Evolutionary conservation across 2,113 vertebrate genomes (phyloP), one percentile per base, ranked within the genome.

Genomic region (Rhombomys opimus): DNA sequence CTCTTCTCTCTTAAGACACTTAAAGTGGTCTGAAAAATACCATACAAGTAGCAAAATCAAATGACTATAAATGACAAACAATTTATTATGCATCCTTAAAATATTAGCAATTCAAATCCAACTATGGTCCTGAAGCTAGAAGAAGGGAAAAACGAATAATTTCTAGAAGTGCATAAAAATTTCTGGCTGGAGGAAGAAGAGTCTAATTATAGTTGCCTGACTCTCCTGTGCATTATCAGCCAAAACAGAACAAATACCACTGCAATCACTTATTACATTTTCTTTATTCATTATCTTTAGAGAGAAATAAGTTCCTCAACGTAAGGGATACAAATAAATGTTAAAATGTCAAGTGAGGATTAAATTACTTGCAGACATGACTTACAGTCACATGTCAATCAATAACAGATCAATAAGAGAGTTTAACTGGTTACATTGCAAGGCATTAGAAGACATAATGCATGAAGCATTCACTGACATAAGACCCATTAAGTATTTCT

Each of bases 331-430:
- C 76, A 90, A 76, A 78, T 57, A 7, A 80, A 78, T 70, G 17
- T 63, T 87, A 94, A 95, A 78, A 70, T 81, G 80, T 85, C 41
- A 80, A 10, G 27, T 93, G 41, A 89, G 14, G 17, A 94, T 87
- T 38, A 84, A 91, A 41, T 93, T 95, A 82, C 76, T 63, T 30
- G 87, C 72, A 91, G 87, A 78, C 22, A 18, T 1, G 5, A 85
- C 82, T 91, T 95, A 65, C 81, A 84, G 23, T 91, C 95, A 52
- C 3, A 78, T 75, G 67, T 2, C 80, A 92, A 54, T 97, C 95
- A 97, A 82, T 92, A 96, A 85, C 46, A 94, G 38, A 95, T 91
- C 90, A 96, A 80, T 95, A 50, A 96, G 67, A 90, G 32, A 25
- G 57, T 50, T 41, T 23, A 84, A 50, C 46, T 2, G 8, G 84